phyloP scores from a whole-genome alignment of 2,888 invertebrate genomes.

The Parnassius mnemosyne region DNA sequence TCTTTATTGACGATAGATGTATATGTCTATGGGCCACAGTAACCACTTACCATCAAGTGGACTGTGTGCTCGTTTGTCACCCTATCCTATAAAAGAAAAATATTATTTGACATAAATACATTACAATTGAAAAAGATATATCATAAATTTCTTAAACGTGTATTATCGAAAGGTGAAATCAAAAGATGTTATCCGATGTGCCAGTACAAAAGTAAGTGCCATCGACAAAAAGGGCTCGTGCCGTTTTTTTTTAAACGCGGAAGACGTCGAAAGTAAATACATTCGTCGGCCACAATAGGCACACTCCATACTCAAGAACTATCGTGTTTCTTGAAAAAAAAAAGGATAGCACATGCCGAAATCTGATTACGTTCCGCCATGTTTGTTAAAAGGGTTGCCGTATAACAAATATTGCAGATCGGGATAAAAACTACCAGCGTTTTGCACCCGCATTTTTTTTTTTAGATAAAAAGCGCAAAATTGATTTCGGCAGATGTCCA shows the following conservation, averaged over 20 bases:
- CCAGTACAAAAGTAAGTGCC: slow-evolving; percentile 44
- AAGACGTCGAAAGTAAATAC: slow-evolving; percentile 73
- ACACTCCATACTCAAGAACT: slow-evolving; percentile 72
- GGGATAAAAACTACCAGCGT: slow-evolving; percentile 62
- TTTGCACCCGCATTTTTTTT: slow-evolving; percentile 73
- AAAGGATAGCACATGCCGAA: slow-evolving; percentile 78
- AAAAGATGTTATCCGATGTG: slow-evolving; percentile 42
- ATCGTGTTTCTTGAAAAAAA: slow-evolving; percentile 68
- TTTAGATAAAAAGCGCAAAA: slow-evolving; percentile 71
- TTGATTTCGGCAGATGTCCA: slow-evolving; percentile 79
- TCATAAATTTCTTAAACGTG: slow-evolving; percentile 29
- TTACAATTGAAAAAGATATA: background rate
- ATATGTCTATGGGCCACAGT: too few species aligned
- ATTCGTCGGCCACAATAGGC: slow-evolving; percentile 69
- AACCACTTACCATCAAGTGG: too few species aligned
- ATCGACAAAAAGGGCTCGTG: slow-evolving; percentile 61
- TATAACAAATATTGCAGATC: slow-evolving; percentile 61
- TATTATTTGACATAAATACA: slow-evolving; percentile 3
- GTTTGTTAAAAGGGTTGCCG: slow-evolving; percentile 77
- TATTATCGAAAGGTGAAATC: slow-evolving; percentile 42
- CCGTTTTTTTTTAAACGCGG: slow-evolving; percentile 66
- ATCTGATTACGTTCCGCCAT: slow-evolving; percentile 72
- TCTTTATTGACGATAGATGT: too few species aligned
- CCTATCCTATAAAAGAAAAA: too few species aligned
- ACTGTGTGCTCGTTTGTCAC: too few species aligned